Evolutionary conservation across 2,113 vertebrate genomes (phyloP).

Genomic region (Crotalus horridus): DNA sequence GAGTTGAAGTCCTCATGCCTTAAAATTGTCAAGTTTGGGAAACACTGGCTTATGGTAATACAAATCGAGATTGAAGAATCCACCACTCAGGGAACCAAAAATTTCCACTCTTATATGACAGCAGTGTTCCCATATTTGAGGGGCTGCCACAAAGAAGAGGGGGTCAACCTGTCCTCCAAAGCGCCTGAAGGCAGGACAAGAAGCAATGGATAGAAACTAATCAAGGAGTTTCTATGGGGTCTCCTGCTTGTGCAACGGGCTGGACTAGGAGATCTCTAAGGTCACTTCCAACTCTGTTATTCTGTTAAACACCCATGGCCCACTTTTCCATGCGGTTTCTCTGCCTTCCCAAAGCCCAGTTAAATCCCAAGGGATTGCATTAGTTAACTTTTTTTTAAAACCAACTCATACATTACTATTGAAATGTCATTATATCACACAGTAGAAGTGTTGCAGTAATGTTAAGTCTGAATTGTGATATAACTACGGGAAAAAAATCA

Average conservation of each 20-base stretch:
- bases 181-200: background rate
- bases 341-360: background rate
- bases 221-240: background rate
- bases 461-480: background rate
- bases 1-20: no score
- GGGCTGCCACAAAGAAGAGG: background rate
- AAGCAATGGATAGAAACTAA: background rate
- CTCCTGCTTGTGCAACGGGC: background rate
- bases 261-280: no score
- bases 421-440: background rate
- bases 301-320: background rate
- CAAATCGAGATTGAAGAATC: background rate
- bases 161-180: background rate
- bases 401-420: background rate
- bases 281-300: background rate
- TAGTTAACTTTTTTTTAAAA: background rate
- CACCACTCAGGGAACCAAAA: background rate
- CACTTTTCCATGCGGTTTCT: background rate
- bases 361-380: background rate
- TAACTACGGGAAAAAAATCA: background rate
- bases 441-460: background rate
- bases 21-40: no score
- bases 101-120: background rate
- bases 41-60: background rate
- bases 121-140: background rate